Conservation (phyloP, 2,113 vertebrate species). For the Perognathus longimembris region DNA sequence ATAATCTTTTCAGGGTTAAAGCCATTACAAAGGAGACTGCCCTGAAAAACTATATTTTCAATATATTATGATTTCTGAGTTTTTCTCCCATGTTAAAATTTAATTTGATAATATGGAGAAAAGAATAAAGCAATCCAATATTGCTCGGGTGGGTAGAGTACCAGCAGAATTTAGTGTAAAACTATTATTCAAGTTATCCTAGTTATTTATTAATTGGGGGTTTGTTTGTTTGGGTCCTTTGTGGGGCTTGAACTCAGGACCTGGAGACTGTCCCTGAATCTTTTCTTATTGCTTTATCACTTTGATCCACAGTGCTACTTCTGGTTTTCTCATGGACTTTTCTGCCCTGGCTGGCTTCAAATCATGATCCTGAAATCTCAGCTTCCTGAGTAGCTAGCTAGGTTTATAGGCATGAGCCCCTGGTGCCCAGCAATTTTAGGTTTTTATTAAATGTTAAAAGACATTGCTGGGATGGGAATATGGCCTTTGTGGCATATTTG, state of each 20-base stretch:
- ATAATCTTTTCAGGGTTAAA: constrained; percentile 39
- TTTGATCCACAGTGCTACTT: too few species aligned
- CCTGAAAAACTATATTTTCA: constrained; percentile 5
- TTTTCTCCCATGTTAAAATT: background rate
- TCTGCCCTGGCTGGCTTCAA: too few species aligned
- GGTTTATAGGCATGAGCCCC: too few species aligned
- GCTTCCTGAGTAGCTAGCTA: too few species aligned
- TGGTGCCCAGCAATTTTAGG: background rate
- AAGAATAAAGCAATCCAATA: background rate
- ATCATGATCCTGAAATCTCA: too few species aligned
- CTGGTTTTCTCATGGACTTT: too few species aligned
- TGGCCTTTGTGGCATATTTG: too few species aligned
- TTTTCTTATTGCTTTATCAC: too few species aligned
- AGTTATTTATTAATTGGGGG: background rate
- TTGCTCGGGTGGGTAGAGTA: background rate
- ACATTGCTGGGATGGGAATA: too few species aligned
- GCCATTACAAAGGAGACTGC: background rate
- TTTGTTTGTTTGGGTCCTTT: too few species aligned
- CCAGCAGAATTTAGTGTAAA: background rate
- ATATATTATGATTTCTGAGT: background rate
- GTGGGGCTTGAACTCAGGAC: too few species aligned
- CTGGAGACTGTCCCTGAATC: too few species aligned
- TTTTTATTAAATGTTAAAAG: constrained; percentile 9
- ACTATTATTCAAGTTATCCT: background rate
- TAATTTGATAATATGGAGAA: background rate